Percentiles rank a stretch among this genome's conserved stretches.
These are phyloP conservation scores for Thamnophis sirtalis DNA, from an alignment of 2,113 vertebrate genomes.

Conservation along the genomic window DNA sequence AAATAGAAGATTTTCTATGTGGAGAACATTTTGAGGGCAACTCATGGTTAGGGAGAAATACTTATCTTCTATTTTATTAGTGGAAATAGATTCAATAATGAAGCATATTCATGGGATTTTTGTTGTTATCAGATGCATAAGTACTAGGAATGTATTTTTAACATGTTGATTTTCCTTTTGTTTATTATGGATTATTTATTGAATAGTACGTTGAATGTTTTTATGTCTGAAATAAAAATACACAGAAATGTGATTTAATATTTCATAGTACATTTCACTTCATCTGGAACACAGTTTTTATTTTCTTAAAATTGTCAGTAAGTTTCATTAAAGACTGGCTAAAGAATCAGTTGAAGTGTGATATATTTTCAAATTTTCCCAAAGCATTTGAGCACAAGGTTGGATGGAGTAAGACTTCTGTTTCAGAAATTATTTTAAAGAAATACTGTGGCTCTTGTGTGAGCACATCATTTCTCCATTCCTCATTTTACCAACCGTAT, in stretches of 20 bases:
- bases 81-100: not conserved
- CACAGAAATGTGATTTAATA: not conserved
- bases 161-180: constrained; percentile 11
- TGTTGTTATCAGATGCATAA: not conserved
- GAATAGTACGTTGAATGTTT: not conserved
- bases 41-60: not conserved
- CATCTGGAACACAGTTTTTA: not conserved
- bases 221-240: constrained; percentile 39
- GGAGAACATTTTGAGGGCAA: not conserved
- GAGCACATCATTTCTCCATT: not conserved
- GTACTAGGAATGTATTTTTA: constrained; percentile 20
- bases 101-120: not conserved
- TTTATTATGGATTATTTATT: constrained; percentile 36
- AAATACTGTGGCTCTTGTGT: not conserved
- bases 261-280: not conserved
- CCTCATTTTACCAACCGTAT: not conserved
- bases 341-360: not conserved
- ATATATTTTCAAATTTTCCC: not conserved
- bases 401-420: not conserved
- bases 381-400: not conserved
- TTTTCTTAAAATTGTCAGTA: not conserved
- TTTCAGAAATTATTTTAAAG: not conserved
- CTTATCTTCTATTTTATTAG: not conserved
- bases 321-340: not conserved
- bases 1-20: not conserved